Conservation (phyloP, 2,888 invertebrate genomes). For the Mechanitis mazaeus region DNA sequence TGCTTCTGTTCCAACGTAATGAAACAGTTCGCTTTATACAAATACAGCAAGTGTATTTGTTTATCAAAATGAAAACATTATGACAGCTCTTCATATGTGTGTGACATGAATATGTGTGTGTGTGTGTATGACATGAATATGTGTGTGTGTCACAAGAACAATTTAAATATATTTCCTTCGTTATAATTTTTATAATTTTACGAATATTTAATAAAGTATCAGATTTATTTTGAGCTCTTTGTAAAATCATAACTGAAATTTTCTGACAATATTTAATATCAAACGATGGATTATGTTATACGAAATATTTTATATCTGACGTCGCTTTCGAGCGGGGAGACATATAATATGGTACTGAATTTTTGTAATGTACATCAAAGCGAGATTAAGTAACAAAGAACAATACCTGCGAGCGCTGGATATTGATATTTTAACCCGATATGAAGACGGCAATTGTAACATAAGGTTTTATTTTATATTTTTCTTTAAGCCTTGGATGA, state of each 20-base stretch:
- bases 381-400: conserved; percentile 1
- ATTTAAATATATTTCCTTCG: no score
- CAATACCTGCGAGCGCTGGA: conserved; percentile 9
- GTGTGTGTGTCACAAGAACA: no score
- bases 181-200: no score
- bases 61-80: neutral
- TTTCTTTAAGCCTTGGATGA: no score
- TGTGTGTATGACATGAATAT: no score
- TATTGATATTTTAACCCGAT: conserved; percentile 2
- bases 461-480: neutral
- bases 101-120: no score
- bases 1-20: neutral
- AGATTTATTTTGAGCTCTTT: no score
- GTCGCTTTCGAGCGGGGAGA: neutral
- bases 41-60: neutral
- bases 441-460: conserved; percentile 4
- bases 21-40: neutral
- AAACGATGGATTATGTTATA: no score
- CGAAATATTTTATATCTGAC: neutral
- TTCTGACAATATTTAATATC: no score
- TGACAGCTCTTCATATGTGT: no score
- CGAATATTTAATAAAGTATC: no score
- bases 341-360: neutral
- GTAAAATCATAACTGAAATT: no score
- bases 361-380: conserved; percentile 1